These are phyloP conservation scores for Torymus aiolomorphi DNA, from an alignment of 2,888 invertebrate species.

Conservation along the genomic window DNA sequence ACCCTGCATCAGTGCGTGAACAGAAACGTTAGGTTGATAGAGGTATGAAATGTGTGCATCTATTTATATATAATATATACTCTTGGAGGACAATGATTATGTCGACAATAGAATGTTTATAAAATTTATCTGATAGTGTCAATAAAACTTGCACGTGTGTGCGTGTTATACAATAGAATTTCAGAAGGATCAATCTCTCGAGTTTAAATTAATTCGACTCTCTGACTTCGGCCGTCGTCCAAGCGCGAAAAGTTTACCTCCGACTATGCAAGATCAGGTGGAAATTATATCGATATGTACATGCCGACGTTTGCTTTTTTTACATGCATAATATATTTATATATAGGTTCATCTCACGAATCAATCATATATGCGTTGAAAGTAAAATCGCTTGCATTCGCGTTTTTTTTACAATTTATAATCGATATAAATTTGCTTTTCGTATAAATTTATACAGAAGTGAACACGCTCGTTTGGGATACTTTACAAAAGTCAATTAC, in stretches of 20 bases:
- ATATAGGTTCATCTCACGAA: background rate
- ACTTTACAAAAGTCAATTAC: slow-evolving; percentile 11
- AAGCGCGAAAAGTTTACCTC: slow-evolving; percentile 32
- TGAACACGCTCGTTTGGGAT: background rate
- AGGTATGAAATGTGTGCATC: background rate
- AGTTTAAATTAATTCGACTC: background rate
- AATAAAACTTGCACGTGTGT: background rate
- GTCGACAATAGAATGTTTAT: slow-evolving; percentile 2
- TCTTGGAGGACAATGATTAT: slow-evolving; percentile 42
- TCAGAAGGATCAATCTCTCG: background rate
- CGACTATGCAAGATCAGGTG: slow-evolving; percentile 3
- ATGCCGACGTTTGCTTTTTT: background rate
- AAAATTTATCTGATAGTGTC: slow-evolving; percentile 8
- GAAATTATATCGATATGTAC: background rate
- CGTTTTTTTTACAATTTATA: slow-evolving; percentile 1
- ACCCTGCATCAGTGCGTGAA: background rate
- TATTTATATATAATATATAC: slow-evolving; percentile 8
- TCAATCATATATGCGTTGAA: background rate
- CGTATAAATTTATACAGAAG: slow-evolving; percentile 16
- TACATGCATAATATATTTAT: slow-evolving; percentile 6
- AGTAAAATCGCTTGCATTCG: slow-evolving; percentile 15
- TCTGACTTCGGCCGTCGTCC: background rate
- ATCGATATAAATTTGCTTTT: slow-evolving; percentile 24
- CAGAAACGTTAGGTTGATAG: background rate
- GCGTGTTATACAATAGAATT: background rate